Conservation (phyloP, 1,140 invertebrate species). For the Scaptomyza montana region DNA sequence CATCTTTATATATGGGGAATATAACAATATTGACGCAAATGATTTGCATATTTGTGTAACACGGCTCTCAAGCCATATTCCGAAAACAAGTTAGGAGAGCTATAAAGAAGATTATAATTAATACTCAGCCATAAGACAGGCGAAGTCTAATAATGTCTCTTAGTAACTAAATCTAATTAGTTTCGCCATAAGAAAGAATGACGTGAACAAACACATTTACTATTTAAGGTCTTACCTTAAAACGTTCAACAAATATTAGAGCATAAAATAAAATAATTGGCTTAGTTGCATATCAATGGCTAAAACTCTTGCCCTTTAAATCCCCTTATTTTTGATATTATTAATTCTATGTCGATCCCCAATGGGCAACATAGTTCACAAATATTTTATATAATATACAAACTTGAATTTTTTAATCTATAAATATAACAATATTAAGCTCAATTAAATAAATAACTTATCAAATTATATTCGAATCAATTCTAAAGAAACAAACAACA, state of each 20-base stretch:
- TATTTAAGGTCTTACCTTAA: conserved; percentile 6
- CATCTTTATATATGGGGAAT: conserved; percentile 11
- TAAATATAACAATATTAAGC: too few relatives aligned
- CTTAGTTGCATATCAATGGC: not conserved
- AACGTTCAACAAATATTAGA: not conserved
- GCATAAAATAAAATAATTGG: not conserved
- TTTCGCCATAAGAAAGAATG: conserved; percentile 13
- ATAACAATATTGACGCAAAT: conserved; percentile 10
- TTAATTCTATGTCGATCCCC: too few relatives aligned
- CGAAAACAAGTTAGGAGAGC: conserved; percentile 19
- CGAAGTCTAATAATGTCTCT: conserved; percentile 17
- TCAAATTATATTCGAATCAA: conserved; percentile 1
- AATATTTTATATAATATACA: too few relatives aligned
- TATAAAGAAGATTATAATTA: conserved; percentile 22
- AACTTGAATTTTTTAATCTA: not conserved
- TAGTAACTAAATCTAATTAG: conserved; percentile 28
- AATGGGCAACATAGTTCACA: too few relatives aligned
- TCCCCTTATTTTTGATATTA: too few relatives aligned
- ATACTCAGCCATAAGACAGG: conserved; percentile 31
- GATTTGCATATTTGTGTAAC: conserved; percentile 44
- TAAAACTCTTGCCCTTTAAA: too few relatives aligned
- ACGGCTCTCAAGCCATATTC: not conserved
- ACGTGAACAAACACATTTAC: not conserved
- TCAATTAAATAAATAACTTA: not conserved
- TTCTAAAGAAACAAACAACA: conserved; percentile 7